phyloP scores from a whole-genome alignment of 1,140 invertebrate species.

The Aporrectodea caliginosa region DNA sequence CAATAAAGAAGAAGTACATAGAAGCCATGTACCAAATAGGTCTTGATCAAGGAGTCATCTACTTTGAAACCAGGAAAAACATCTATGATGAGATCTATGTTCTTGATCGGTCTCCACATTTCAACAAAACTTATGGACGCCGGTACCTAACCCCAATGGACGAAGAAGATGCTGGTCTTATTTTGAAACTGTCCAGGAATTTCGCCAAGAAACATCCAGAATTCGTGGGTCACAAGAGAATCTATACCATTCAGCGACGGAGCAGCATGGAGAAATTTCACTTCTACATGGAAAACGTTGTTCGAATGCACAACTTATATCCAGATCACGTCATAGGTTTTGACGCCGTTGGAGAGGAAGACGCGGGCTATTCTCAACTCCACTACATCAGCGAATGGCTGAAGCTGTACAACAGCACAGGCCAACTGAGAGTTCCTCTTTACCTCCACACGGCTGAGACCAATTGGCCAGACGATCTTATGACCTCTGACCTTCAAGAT shows the following conservation, averaged over 20 bases:
- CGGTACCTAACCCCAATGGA: constrained; percentile 32
- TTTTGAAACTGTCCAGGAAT: not conserved
- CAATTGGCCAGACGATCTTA: too few species aligned
- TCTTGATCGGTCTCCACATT: constrained; percentile 24
- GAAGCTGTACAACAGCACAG: constrained; percentile 6
- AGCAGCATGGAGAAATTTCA: not conserved
- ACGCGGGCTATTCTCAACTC: constrained; percentile 39
- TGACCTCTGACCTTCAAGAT: constrained; percentile 33
- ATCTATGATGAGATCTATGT: constrained; percentile 31
- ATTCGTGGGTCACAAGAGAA: constrained; percentile 37
- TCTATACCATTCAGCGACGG: constrained; percentile 28
- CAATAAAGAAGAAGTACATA: constrained; percentile 32
- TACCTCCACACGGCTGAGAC: too few species aligned
- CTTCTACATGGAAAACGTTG: not conserved
- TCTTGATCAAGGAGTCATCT: too few species aligned
- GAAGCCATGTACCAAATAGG: too few species aligned
- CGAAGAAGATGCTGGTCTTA: constrained; percentile 33
- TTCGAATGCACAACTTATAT: constrained; percentile 34
- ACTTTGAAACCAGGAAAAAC: too few species aligned
- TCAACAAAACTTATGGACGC: constrained; percentile 27
- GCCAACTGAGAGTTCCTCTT: constrained; percentile 31
- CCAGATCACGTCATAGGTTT: constrained; percentile 38
- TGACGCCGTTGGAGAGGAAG: constrained; percentile 41
- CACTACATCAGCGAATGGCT: constrained; percentile 36
- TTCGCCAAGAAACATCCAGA: constrained; percentile 30